Evolutionary conservation across 2,797 vertebrate genomes (phyloP).

Genomic region (Chelidonichthys spinosus): DNA sequence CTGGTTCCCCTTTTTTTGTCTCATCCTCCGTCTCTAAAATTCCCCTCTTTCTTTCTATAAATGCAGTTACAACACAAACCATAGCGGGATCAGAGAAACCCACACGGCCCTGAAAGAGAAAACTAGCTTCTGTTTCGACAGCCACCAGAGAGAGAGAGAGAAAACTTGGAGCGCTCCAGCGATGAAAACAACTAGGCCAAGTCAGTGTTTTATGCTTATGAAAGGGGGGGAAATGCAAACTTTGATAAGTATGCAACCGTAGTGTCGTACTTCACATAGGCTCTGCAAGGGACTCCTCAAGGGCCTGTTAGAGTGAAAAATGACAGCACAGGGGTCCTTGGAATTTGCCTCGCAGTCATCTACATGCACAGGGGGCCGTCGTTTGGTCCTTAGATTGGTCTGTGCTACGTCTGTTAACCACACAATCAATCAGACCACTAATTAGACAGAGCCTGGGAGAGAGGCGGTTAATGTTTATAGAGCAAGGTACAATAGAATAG

Average conservation of each 20-base stretch:
- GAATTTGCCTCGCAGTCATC: constrained; percentile 20
- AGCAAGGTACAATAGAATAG: constrained; percentile 3
- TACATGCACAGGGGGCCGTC: constrained; percentile 13
- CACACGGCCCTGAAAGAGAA: constrained; percentile 53
- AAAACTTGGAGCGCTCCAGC: constrained; percentile 10
- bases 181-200: constrained; percentile 36
- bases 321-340: constrained; percentile 1
- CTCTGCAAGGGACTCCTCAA: constrained; percentile 19
- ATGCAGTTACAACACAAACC: constrained; percentile 42
- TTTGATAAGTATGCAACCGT: constrained; percentile 11
- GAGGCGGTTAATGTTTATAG: constrained; percentile 27
- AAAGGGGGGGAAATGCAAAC: constrained; percentile 8
- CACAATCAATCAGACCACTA: constrained; percentile 39
- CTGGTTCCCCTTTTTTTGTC: constrained; percentile 38
- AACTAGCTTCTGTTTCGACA: constrained; percentile 9
- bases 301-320: constrained; percentile 26
- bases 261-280: constrained; percentile 4
- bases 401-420: constrained; percentile 13
- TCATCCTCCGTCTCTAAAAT: constrained; percentile 20
- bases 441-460: constrained; percentile 46
- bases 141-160: constrained; percentile 24
- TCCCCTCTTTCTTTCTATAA: constrained; percentile 25
- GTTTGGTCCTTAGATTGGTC: constrained; percentile 24
- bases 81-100: constrained; percentile 41
- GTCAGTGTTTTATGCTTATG: not conserved